Evolutionary conservation across 1,140 invertebrate species (phyloP).

Genomic region (Drosophila prosaltans): DNA sequence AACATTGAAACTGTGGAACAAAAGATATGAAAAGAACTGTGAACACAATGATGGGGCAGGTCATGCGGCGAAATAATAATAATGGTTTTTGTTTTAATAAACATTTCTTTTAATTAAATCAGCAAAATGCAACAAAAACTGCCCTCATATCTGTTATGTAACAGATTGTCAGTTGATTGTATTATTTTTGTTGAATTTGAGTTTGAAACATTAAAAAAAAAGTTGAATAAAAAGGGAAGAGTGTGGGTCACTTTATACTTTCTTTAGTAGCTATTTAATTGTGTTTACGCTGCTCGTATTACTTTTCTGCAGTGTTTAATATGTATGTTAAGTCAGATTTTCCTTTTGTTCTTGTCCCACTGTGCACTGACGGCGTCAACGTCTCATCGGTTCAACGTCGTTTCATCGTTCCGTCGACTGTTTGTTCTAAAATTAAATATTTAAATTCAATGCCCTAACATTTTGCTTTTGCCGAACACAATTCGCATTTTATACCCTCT

Average conservation of each 20-base stretch:
- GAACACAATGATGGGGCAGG: slow-evolving; percentile 29
- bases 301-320: too few species aligned
- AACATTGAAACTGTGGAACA: slow-evolving; percentile 38
- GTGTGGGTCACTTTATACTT: too few species aligned
- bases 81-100: slow-evolving; percentile 2
- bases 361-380: slow-evolving; percentile 64
- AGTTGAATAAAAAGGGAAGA: too few species aligned
- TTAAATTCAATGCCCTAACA: slow-evolving; percentile 71
- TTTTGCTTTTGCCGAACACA: slow-evolving; percentile 37
- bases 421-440: slow-evolving; percentile 76
- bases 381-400: slow-evolving; percentile 36
- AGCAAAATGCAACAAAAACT: background rate
- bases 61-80: slow-evolving; percentile 19
- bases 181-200: too few species aligned
- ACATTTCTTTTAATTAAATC: background rate
- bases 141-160: background rate
- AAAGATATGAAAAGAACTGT: background rate
- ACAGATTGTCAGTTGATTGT: background rate
- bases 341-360: slow-evolving; percentile 22
- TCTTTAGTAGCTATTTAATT: too few species aligned
- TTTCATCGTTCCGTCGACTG: slow-evolving; percentile 7
- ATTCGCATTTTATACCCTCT: background rate
- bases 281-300: too few species aligned
- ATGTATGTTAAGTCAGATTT: background rate
- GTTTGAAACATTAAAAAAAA: too few species aligned